Base-by-base conservation (phyloP, 2,797 vertebrate species). In the Ptychadena robeensis region DNA sequence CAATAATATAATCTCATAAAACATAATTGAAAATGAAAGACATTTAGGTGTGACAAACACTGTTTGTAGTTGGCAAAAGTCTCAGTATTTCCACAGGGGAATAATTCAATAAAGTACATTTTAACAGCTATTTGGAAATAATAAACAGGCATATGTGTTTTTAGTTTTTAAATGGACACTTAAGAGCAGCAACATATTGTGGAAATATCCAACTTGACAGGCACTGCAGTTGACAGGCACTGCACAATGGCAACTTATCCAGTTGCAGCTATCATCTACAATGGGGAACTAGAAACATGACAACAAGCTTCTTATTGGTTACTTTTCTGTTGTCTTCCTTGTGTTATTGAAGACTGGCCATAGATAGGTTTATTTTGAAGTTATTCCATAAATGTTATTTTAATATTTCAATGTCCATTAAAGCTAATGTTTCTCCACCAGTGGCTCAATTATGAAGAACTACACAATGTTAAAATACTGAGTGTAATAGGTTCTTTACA, bases 41-140 rank as follows among this genome's bases (percentile, higher is more conserved):
- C 59, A 63, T n/a, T 25, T 22, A 63, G 25, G 12, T 74, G 73
- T 61, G 28, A 63, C 7, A 38, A 74, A 61, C 59, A 37, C 7
- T 38, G 25, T 74, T 35, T 34, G 32, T 61, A 37, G 27, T 9
- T 76, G 10, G 10, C 74, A 38, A 31, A 34, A 67, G 15, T 22
- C 31, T 10, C 25, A 7, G 7, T n/a, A 68, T 34, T 78, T 53
- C 12, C 40, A 35, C 5, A 32, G 40, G 40, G 63, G 64, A 78
- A 28, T 78, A 67, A 68, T 28, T n/a, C 31, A 37, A 53, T 35
- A 34, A 78, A 53, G 66, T 27, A 14, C 15, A 40, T 66, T 78
- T 48, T 67, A 48, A 78, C 67, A 65, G 37, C 74, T 53, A 53
- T 53, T 53, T 53, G 44, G 44, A 53, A 53, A 53, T 53, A 53